Conservation (phyloP, 2,888 invertebrate genomes). For the Callyntrura sp. region DNA sequence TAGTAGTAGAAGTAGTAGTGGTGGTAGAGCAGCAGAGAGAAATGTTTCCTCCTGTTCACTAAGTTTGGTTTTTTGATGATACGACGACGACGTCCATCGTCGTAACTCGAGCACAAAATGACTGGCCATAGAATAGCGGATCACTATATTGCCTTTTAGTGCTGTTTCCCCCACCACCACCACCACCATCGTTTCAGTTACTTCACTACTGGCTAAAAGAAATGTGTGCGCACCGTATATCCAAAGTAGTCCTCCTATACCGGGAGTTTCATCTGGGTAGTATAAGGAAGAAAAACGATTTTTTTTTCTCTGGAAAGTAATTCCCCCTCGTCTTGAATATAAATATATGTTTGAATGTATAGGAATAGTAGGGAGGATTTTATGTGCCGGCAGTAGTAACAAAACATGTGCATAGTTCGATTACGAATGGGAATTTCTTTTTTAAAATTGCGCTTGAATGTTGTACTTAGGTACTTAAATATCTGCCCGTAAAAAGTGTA, state of each 20-base stretch:
- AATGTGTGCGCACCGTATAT: neutral
- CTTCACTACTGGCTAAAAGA: neutral
- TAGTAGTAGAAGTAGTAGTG: neutral
- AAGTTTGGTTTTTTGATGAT: constrained; percentile 26
- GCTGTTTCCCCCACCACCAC: neutral
- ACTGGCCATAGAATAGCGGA: constrained; percentile 62
- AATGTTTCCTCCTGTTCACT: constrained; percentile 31
- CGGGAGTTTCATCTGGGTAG: neutral
- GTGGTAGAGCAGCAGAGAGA: neutral
- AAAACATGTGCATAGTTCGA: constrained; percentile 21
- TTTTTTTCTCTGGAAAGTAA: constrained; percentile 50
- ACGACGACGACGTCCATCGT: neutral
- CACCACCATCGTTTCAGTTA: neutral
- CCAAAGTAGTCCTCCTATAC: neutral
- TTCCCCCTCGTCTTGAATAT: neutral
- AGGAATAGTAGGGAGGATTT: neutral
- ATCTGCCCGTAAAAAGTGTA: constrained; percentile 15
- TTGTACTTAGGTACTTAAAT: neutral
- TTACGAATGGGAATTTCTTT: constrained; percentile 50
- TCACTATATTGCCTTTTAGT: constrained; percentile 35
- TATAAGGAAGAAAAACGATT: neutral
- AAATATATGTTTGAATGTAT: neutral
- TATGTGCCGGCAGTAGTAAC: neutral
- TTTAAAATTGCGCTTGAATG: neutral
- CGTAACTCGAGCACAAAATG: constrained; percentile 62